Base-by-base conservation (phyloP, 1,140 invertebrate species). In the Trichoplusia ni region DNA sequence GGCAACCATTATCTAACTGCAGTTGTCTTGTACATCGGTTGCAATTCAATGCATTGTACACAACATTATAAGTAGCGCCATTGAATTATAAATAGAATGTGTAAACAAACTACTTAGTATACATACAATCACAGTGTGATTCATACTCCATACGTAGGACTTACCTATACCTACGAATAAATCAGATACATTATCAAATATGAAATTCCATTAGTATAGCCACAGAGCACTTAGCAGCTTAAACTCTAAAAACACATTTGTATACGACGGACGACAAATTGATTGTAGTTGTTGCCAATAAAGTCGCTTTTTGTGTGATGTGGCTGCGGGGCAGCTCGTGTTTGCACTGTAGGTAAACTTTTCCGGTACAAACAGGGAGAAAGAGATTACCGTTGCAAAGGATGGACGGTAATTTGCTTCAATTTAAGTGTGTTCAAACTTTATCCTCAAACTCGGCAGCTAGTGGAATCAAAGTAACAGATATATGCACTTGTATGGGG, bases 71-170 rank as follows among this genome's bases (percentile, higher is more conserved):
- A n/a, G 38, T 42, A 47, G 44, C 25, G 44, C 25, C 44, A 29
- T 47, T 47, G 44, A 47, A 47, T 47, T 47, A 29, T 47, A 47
- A 47, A 47, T 47, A 47, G 44, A 47, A 47, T 46, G 44, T 25
- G 44, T 47, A 47, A 29, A 47, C 44, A 47, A 47, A 47, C 29
- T 29, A 29, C 44, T 47, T 18, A 47, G 44, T 13, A 29, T n/a
- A n/a, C n/a, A 8, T 31, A 29, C 21, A 47, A 47, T 47, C 44
- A 29, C 25, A 18, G 44, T 2, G 16, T 47, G 44, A 47, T 29
- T 47, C 44, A 47, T 13, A 14, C n/a, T n/a, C n/a, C n/a, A n/a
- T n/a, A n/a, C n/a, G n/a, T n/a, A n/a, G n/a, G n/a, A n/a, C 19
- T 16, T 31, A 47, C 3, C 2, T 29, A 29, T 14, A 47, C 21